Base-by-base conservation (phyloP, 2,113 vertebrate species). In the Anolis carolinensis region DNA sequence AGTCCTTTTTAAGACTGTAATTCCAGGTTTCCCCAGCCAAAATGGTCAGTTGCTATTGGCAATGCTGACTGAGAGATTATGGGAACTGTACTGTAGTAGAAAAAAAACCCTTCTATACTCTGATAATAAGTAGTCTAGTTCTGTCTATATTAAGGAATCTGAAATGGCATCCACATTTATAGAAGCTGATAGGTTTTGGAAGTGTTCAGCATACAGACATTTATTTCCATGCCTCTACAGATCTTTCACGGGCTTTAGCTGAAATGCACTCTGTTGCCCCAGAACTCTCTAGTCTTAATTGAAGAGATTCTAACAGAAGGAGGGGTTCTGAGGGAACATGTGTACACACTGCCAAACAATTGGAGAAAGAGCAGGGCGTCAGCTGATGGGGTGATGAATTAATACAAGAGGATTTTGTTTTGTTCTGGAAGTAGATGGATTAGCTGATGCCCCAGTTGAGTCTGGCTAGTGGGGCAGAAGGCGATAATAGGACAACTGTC, bases 361-460 rank as follows among this genome's bases (percentile, higher is more conserved):
- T 68, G 79, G 87, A 84, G 44, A 93, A 92, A 87, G 79, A 84
- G 83, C 70, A 78, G 75, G 82, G 62, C 65, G 79, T 94, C 94
- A 95, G 90, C 92, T 95, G 93, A 87, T 93, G 91, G 87, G 83
- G 78, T 90, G 87, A 86, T 88, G 92, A 92, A 95, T 95, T 93
- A 25, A 88, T 76, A n/a, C 89, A 78, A 93, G 88, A 92, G 92
- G 88, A 90, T 91, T 91, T 93, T 90, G 86, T 82, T 92, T 95
- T 95, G 93, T 93, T 82, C 88, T 91, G 84, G 89, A 94, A 94
- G 89, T 84, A 86, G 87, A 87, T 85, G 65, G 92, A 94, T 95
- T 94, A 94, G 62, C 81, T 90, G 76, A 87, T 87, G 89, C 76
- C 82, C 80, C 91, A 88, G 84, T 90, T 89, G 90, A 88, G 75